Evolutionary conservation across 2,797 vertebrate species (phyloP).

Genomic region (Hydrocynus forskahlii): DNA sequence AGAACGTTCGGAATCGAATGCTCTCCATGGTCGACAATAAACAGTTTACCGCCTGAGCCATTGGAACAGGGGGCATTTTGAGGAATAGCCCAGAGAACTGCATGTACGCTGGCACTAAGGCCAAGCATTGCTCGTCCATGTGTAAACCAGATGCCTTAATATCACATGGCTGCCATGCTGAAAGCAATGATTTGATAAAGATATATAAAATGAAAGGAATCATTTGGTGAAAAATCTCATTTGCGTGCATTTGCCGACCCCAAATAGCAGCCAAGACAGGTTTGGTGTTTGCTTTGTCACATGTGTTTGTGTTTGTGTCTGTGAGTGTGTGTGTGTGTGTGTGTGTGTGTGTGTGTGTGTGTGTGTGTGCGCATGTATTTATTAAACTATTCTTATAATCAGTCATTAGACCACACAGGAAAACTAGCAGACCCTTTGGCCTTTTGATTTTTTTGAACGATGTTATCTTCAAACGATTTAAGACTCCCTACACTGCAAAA

Average conservation of each 20-base stretch:
- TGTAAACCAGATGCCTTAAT: slow-evolving; percentile 32
- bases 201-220: background rate
- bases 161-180: background rate
- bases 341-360: too few species aligned
- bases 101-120: background rate
- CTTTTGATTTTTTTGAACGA: background rate
- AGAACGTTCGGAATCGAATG: background rate
- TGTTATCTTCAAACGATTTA: background rate
- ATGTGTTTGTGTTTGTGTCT: too few species aligned
- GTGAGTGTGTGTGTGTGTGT: too few species aligned
- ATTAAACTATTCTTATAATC: background rate
- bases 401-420: background rate
- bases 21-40: background rate
- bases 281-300: background rate
- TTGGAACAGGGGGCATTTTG: background rate
- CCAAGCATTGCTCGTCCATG: slow-evolving; percentile 5
- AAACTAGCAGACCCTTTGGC: background rate
- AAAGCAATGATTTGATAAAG: background rate
- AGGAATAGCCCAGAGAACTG: background rate
- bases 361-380: background rate
- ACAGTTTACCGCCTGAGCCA: background rate
- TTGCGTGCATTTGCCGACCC: background rate
- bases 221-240: background rate
- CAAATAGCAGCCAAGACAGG: background rate
- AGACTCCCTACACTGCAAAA: slow-evolving; percentile 28